phyloP scores from a whole-genome alignment of 2,888 invertebrate species.

The Sphaerophoria taeniata region DNA sequence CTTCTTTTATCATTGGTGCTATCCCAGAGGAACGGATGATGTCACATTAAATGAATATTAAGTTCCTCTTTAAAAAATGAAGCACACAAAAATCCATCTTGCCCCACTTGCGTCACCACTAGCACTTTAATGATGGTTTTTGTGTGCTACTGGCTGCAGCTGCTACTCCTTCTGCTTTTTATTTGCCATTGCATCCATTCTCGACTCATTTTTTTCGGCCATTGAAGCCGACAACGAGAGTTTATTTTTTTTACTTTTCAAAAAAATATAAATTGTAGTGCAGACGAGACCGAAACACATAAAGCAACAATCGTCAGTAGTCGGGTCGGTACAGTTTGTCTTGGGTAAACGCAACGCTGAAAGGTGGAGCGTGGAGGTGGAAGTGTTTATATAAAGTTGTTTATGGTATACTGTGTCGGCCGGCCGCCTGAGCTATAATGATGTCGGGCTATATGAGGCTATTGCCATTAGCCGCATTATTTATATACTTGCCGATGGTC shows the following conservation, averaged over 20 bases:
- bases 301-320: constrained; percentile 23
- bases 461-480: constrained; percentile 65
- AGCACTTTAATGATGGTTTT: constrained; percentile 3
- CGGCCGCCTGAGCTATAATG: constrained; percentile 28
- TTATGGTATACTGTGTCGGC: too few relatives aligned
- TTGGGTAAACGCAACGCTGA: too few relatives aligned
- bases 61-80: neutral
- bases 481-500: constrained; percentile 54
- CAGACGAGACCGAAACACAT: constrained; percentile 25
- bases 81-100: constrained; percentile 3
- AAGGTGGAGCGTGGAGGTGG: neutral
- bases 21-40: constrained; percentile 15
- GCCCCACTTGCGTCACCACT: neutral
- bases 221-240: constrained; percentile 9
- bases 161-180: neutral
- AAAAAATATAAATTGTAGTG: constrained; percentile 34
- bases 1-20: constrained; percentile 2
- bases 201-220: constrained; percentile 21
- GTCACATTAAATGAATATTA: constrained; percentile 58
- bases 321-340: neutral
- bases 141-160: constrained; percentile 8
- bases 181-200: neutral
- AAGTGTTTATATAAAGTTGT: neutral
- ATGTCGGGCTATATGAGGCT: constrained; percentile 48
- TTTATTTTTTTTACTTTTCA: neutral